These are phyloP conservation scores for Etheostoma cragini DNA, from an alignment of 2,113 vertebrate genomes.

Conservation along the genomic window DNA sequence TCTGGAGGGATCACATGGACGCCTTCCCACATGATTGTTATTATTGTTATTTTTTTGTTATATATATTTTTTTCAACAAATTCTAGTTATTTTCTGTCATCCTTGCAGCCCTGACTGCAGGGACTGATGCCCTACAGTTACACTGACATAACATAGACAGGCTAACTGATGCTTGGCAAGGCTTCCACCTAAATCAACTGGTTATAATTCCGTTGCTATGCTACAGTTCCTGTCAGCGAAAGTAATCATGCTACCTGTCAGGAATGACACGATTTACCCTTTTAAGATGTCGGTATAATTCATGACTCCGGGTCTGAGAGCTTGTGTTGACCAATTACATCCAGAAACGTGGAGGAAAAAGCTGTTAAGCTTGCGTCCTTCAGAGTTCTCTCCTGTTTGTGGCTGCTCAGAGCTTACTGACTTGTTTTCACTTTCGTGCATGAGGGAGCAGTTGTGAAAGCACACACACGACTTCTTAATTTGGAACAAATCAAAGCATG, in stretches of 20 bases:
- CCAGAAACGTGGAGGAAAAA: background rate
- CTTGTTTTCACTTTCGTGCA: background rate
- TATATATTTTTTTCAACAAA: background rate
- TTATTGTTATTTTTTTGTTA: background rate
- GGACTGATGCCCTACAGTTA: constrained; percentile 24
- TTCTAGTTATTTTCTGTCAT: background rate
- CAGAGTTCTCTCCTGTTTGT: constrained; percentile 23
- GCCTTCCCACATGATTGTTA: background rate
- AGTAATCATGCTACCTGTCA: constrained; percentile 37
- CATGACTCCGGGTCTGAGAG: constrained; percentile 33
- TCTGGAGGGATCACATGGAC: no score
- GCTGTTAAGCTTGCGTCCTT: background rate
- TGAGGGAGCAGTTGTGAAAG: background rate
- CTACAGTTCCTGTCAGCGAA: constrained; percentile 24
- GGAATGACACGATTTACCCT: constrained; percentile 19
- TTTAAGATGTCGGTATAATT: constrained; percentile 39
- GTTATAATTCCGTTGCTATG: constrained; percentile 53
- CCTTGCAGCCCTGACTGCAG: background rate
- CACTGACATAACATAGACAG: constrained; percentile 27
- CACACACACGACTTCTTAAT: background rate
- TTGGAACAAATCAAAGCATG: background rate
- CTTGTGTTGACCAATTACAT: constrained; percentile 15
- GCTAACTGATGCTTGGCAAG: constrained; percentile 21
- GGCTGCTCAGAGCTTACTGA: background rate
- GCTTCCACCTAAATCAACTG: constrained; percentile 35